Conservation (phyloP, 2,113 vertebrate genomes). For the Corapipo altera region DNA sequence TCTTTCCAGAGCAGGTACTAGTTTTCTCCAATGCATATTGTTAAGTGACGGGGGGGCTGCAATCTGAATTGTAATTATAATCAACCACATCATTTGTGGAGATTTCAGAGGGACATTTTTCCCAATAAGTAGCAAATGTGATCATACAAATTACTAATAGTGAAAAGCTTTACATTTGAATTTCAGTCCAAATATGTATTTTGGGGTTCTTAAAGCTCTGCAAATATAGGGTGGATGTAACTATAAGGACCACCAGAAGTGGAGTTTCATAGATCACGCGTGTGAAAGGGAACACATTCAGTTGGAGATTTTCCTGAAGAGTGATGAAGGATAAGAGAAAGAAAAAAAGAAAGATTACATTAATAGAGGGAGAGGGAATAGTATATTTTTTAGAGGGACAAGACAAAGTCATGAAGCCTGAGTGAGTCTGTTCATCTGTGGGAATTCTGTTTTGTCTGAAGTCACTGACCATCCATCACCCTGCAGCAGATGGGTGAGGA, state of each 20-base stretch:
- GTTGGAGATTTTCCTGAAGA: neutral
- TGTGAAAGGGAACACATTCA: neutral
- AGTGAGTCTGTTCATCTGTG: neutral
- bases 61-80: neutral
- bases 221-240: neutral
- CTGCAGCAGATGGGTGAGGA: neutral
- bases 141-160: neutral
- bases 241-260: neutral
- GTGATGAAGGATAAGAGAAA: neutral
- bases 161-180: neutral
- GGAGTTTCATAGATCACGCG: neutral
- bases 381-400: neutral
- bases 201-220: neutral
- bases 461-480: neutral
- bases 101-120: neutral
- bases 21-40: neutral
- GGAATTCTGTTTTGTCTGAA: constrained; percentile 8
- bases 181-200: neutral
- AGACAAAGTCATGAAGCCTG: neutral
- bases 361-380: neutral
- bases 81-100: neutral
- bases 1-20: neutral
- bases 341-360: too few species aligned
- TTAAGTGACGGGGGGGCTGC: neutral
- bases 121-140: neutral